Base-by-base conservation (phyloP, 2,113 vertebrate genomes). In the Atractosteus spatula region DNA sequence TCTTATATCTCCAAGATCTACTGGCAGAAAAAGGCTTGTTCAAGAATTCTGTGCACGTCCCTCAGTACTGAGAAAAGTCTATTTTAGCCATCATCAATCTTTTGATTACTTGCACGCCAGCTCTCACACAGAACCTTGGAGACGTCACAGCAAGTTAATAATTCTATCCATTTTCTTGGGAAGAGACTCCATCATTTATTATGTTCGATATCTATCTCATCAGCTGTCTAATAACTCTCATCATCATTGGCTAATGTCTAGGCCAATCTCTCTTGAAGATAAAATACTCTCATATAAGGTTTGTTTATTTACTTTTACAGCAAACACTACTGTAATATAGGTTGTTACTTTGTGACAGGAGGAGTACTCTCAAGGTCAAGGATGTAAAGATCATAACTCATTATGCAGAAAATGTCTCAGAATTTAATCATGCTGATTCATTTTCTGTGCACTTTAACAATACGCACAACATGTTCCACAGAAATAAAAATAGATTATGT, bases 71-170 rank as follows among this genome's bases (percentile, higher is more conserved):
- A 10, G 14, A 14, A 55, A 78, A 81, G 81, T 81, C 80, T 78
- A 76, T 85, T 81, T 82, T 67, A 79, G 63, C 78, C 77, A 65
- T 83, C 83, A 86, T 87, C 82, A 78, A 85, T 88, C 85, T 86
- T 83, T 71, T 83, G 81, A 84, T 84, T 71, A 78, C 79, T 81
- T 78, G 77, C 68, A 85, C 74, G 78, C 70, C 76, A 80, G 76
- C 81, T 77, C 77, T 71, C 72, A 79, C 72, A 76, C 75, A 74
- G 63, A 80, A 51, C 67, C 76, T 65, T 73, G 51, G 57, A 73
- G 74, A 78, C 55, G 82, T 75, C 74, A 78, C 78, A 72, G 74
- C 64, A 68, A 74, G 56, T 80, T 78, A 78, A 82, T 83, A 79
- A 83, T 78, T 79, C 83, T 71, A 80, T 82, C 79, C 78, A 78